Evolutionary conservation across 2,888 invertebrate species (phyloP).

Genomic region (Ophraella communa): DNA sequence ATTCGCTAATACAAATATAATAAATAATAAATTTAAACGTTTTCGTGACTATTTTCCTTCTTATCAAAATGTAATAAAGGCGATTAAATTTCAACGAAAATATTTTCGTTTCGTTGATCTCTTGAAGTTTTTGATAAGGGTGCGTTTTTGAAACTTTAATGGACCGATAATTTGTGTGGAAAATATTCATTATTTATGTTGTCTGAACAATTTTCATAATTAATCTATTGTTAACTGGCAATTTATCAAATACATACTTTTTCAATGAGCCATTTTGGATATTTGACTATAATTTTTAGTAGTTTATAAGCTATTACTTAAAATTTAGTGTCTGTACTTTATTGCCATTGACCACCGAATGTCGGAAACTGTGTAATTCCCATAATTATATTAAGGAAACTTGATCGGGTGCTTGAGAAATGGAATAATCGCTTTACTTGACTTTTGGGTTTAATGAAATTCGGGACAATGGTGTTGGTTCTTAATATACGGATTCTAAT

Average conservation of each 20-base stretch:
- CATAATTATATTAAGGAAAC: background rate
- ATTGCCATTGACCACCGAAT: too few species aligned
- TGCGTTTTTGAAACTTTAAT: background rate
- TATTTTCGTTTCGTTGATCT: background rate
- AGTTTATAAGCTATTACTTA: too few species aligned
- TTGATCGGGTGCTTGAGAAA: background rate
- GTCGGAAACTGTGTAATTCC: background rate
- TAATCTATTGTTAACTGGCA: too few species aligned
- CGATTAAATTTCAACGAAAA: background rate
- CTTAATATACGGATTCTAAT: background rate
- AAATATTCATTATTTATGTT: too few species aligned
- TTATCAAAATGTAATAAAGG: background rate
- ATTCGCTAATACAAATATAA: background rate
- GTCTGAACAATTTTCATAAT: too few species aligned
- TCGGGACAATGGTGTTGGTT: background rate
- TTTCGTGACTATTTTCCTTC: slow-evolving; percentile 8
- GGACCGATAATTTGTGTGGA: too few species aligned
- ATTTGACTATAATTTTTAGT: too few species aligned
- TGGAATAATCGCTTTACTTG: background rate
- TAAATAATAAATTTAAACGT: background rate
- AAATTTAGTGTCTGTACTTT: too few species aligned
- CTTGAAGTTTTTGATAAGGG: background rate
- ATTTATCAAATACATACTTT: too few species aligned
- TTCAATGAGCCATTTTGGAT: too few species aligned
- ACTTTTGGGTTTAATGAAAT: background rate